A percentile compares a stretch with the other conserved stretches of the same genome.
These are phyloP conservation scores for Bagarius yarrelli DNA, from an alignment of 2,113 vertebrate species.

Conservation along the genomic window DNA sequence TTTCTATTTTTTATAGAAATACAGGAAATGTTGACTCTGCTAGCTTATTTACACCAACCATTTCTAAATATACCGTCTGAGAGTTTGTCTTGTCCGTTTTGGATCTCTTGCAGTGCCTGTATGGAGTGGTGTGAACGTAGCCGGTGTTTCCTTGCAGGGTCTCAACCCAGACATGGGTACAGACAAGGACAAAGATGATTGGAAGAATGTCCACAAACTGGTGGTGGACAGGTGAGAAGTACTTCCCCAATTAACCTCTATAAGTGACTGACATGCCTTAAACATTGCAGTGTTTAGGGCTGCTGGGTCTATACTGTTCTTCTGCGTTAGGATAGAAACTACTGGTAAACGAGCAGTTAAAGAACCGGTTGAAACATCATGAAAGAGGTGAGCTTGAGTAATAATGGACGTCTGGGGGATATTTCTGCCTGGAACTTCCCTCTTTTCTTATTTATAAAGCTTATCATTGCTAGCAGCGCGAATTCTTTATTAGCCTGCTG, in stretches of 20 bases:
- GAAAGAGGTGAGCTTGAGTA: not conserved
- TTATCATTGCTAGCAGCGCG: not conserved
- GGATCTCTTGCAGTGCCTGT: constrained; percentile 80
- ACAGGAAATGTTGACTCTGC: not conserved
- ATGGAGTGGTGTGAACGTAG: constrained; percentile 95
- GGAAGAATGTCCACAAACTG: constrained; percentile 89
- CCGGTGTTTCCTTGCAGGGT: constrained; percentile 85
- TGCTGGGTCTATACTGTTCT: not conserved
- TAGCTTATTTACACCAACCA: not conserved
- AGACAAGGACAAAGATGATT: constrained; percentile 84
- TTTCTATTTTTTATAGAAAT: not conserved
- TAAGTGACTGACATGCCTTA: not conserved
- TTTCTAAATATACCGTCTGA: not conserved
- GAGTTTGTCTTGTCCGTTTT: not conserved
- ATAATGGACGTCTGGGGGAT: not conserved
- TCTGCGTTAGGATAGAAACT: not conserved
- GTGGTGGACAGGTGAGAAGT: constrained; percentile 90
- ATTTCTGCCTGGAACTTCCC: not conserved
- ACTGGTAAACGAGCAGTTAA: not conserved
- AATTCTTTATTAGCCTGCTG: not conserved
- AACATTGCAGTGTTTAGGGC: not conserved
- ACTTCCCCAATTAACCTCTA: not conserved
- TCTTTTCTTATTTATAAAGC: not conserved
- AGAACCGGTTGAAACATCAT: not conserved
- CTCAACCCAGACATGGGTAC: constrained; percentile 86